Conservation (phyloP, 2,797 vertebrate species). For the Jordanella pulchra region DNA sequence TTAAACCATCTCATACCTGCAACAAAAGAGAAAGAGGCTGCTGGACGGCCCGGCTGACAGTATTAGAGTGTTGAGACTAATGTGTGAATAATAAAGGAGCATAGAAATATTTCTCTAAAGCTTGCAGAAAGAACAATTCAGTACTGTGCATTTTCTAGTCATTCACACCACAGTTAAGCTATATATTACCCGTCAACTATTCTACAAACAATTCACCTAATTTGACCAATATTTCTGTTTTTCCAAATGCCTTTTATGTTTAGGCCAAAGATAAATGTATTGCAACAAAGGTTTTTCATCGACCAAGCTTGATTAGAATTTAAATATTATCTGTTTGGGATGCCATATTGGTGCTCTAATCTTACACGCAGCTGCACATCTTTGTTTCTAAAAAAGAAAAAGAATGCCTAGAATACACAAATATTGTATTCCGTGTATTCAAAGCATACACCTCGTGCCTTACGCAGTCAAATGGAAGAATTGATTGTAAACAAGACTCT, state of each 20-base stretch:
- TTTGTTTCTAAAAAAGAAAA: slow-evolving; percentile 1
- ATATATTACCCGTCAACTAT: slow-evolving; percentile 20
- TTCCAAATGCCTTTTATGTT: not conserved
- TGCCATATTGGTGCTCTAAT: slow-evolving; percentile 16
- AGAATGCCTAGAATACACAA: not conserved
- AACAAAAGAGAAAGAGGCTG: slow-evolving; percentile 37
- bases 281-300: slow-evolving; percentile 9
- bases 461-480: slow-evolving; percentile 13
- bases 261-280: slow-evolving; percentile 11
- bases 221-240: slow-evolving; percentile 14
- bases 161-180: slow-evolving; percentile 33
- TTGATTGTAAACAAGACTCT: slow-evolving; percentile 9
- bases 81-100: slow-evolving; percentile 6
- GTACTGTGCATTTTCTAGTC: slow-evolving; percentile 25
- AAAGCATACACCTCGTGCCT: slow-evolving; percentile 21
- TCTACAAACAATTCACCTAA: slow-evolving; percentile 2
- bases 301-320: slow-evolving; percentile 14
- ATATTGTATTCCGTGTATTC: slow-evolving; percentile 19
- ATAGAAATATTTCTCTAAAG: slow-evolving; percentile 13
- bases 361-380: slow-evolving; percentile 1
- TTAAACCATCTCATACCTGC: slow-evolving; percentile 24
- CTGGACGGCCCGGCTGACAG: slow-evolving; percentile 54
- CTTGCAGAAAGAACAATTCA: slow-evolving; percentile 7
- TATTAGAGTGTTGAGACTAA: slow-evolving; percentile 25
- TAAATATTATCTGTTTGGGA: slow-evolving; percentile 14